Conservation (phyloP, 2,888 invertebrate genomes). For the Trisateles emortualis region DNA sequence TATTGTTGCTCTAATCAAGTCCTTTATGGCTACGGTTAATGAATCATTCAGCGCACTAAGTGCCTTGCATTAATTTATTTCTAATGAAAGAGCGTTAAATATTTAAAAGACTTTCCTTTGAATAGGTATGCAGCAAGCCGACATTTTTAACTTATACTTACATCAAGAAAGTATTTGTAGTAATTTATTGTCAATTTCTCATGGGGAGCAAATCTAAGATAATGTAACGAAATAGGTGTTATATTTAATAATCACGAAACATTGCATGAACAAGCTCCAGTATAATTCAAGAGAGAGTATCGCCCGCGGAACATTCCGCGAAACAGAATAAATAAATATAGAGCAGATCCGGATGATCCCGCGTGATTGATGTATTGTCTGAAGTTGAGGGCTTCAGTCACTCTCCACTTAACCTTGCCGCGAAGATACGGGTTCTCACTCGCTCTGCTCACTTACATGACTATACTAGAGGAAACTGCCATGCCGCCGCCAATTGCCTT, state of each 20-base stretch:
- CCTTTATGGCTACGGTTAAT: conserved; percentile 16
- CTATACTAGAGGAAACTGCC: conserved; percentile 17
- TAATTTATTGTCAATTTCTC: no score
- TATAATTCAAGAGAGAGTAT: conserved; percentile 18
- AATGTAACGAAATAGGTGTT: neutral
- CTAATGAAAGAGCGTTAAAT: conserved; percentile 18
- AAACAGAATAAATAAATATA: conserved; percentile 61
- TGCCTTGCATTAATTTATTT: conserved; percentile 18
- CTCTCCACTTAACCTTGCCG: conserved; percentile 33
- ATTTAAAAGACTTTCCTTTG: conserved; percentile 7
- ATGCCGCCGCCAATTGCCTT: neutral
- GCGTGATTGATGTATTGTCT: conserved; percentile 62
- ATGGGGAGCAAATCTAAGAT: neutral
- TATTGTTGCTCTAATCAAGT: no score
- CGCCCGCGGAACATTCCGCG: conserved; percentile 20
- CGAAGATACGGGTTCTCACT: conserved; percentile 18
- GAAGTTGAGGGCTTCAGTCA: conserved; percentile 28
- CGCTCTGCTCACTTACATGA: conserved; percentile 21
- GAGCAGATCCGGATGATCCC: conserved; percentile 57
- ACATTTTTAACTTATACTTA: no score
- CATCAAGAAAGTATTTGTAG: no score
- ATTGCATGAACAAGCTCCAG: conserved; percentile 1
- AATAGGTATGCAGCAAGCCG: neutral
- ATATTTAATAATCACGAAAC: conserved; percentile 11
- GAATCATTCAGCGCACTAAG: conserved; percentile 19